phyloP scores from a whole-genome alignment of 2,888 invertebrate genomes.

The Dilophus febrilis region DNA sequence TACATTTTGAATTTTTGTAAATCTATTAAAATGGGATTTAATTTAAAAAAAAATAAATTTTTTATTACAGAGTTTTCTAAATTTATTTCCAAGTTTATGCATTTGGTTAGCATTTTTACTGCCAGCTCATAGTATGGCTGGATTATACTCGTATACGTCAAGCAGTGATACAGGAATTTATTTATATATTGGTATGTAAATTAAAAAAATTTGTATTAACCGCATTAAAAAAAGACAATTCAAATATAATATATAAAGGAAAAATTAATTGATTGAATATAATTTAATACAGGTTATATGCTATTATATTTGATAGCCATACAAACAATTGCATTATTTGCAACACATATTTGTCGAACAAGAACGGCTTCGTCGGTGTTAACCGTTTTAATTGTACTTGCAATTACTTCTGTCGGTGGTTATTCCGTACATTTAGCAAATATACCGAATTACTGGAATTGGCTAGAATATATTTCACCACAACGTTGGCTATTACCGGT shows the following conservation, averaged over 20 bases:
- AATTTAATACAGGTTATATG: slow-evolving; percentile 42
- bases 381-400: slow-evolving; percentile 40
- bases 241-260: too few relatives aligned
- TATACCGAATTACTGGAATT: slow-evolving; percentile 43
- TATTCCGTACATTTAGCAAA: slow-evolving; percentile 51
- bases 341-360: slow-evolving; percentile 48
- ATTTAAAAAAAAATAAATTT: slow-evolving; percentile 3
- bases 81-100: slow-evolving; percentile 57
- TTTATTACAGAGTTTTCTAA: slow-evolving; percentile 50
- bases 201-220: background rate
- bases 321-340: slow-evolving; percentile 48
- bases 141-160: slow-evolving; percentile 52
- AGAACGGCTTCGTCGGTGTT: slow-evolving; percentile 45
- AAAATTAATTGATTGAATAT: too few relatives aligned
- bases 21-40: background rate
- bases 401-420: slow-evolving; percentile 45
- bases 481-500: slow-evolving; percentile 55
- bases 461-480: slow-evolving; percentile 53
- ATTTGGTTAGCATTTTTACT: slow-evolving; percentile 72
- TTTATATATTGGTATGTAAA: slow-evolving; percentile 43
- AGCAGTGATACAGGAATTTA: slow-evolving; percentile 52
- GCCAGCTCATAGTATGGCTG: slow-evolving; percentile 80
- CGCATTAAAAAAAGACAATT: too few relatives aligned
- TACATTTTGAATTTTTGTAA: background rate
- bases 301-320: slow-evolving; percentile 49